Base-by-base conservation (phyloP, 2,888 invertebrate species). In the Serrognathus titanus region DNA sequence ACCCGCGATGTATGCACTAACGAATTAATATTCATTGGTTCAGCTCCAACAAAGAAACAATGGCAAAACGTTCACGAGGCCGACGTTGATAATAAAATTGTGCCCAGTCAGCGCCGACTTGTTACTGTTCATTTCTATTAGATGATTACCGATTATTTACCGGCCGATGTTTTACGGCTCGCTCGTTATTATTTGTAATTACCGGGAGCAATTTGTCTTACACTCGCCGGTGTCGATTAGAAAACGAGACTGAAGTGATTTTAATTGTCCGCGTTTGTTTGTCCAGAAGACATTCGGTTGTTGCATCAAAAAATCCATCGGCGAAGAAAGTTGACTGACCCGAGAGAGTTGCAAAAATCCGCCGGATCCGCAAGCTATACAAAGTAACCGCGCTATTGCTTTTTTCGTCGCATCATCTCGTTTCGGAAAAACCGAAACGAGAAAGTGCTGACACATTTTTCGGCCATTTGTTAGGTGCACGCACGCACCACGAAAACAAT, bases 11-110 rank as follows among this genome's bases (percentile, higher is more conserved):
- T 31, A 31, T 31, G 24, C 24, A 43, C 20, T 43, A 43, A 43
- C 43, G 16, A 43, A 43, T 43, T 43, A 43, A 43, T 43, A 43
- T 43, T 43, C 43, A 43, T 43, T 20, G 43, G 16, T 10, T 11
- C 9, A 4, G 12, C 9, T 9, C 12, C 16, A 43, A 43, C 43
- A 43, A 43, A 16, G 43, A 43, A 20, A 43, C 43, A 43, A 43
- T 11, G 43, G 40, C 12, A 13, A 12, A 11, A 11, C 11, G 20
- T 43, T 16, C 13, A 43, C 43, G 43, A 43, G 43, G 43, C 43
- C 20, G 43, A 43, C 20, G 16, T 20, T 43, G 24, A 31, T 31
- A 31, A 31, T 31, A 31, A 31, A 43, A 43, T 43, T 43, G 43
- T 43, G 43, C 43, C 13, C 43, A 2, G 12, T 43, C 43, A 43